A percentile compares a stretch with the other conserved stretches of the same genome.
These are phyloP conservation scores for Siderastrea siderea DNA, from an alignment of 92 coral and sea anemone genomes.

Conservation along the genomic window DNA sequence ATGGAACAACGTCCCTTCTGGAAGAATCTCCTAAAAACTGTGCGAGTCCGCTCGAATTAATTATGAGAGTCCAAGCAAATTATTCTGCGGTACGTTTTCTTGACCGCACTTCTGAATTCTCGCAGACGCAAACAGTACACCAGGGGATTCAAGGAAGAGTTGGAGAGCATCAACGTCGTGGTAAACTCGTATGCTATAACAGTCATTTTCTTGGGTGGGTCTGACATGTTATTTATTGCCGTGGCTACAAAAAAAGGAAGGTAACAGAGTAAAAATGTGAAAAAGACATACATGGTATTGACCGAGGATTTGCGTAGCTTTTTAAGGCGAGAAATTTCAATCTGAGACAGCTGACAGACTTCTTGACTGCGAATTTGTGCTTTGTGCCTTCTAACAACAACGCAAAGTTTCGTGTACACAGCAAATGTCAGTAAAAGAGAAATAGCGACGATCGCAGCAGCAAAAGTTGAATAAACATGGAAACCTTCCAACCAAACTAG, in stretches of 20 bases:
- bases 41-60: too few relatives aligned
- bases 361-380: conserved; percentile 19
- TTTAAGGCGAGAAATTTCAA: background rate
- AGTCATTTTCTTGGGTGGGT: background rate
- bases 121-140: conserved; percentile 33
- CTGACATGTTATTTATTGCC: conserved; percentile 13
- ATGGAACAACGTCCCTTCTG: too few relatives aligned
- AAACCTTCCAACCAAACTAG: conserved; percentile 35
- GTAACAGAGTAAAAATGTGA: conserved; percentile 17
- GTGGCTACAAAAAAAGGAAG: conserved; percentile 26
- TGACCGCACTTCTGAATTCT: conserved; percentile 25
- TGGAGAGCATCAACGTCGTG: conserved; percentile 21
- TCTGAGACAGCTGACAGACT: background rate
- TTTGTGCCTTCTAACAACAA: conserved; percentile 16
- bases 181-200: background rate
- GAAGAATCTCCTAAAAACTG: too few relatives aligned
- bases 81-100: conserved; percentile 11
- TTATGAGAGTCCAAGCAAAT: too few relatives aligned
- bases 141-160: conserved; percentile 28
- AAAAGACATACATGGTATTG: conserved; percentile 24
- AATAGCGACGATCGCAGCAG: conserved; percentile 12
- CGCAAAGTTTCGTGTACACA: conserved; percentile 8
- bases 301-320: conserved; percentile 14
- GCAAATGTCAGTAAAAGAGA: conserved; percentile 11
- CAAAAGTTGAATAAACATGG: conserved; percentile 22